Percentiles rank a stretch among this genome's conserved stretches.
phyloP scores from a whole-genome alignment of 2,888 invertebrate genomes.

The Elysia crispata region DNA sequence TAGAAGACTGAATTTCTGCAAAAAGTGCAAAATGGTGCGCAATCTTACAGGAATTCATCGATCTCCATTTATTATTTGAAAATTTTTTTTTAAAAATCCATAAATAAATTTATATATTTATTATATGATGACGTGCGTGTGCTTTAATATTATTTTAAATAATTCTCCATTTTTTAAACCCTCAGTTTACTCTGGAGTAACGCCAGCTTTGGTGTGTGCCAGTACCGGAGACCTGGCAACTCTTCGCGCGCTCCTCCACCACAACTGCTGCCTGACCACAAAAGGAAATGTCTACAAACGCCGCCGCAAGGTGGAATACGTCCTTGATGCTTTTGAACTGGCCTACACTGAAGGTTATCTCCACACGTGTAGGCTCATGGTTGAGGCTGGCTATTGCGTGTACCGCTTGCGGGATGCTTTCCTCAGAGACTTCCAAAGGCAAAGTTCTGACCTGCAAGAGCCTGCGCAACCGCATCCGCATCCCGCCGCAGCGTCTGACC shows the following conservation, averaged over 20 bases:
- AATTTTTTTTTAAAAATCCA: neutral
- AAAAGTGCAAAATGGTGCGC: too few relatives aligned
- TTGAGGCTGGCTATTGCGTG: constrained; percentile 58
- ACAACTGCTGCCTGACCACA: constrained; percentile 57
- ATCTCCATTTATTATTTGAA: too few relatives aligned
- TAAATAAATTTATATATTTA: neutral
- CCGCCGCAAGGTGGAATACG: constrained; percentile 57
- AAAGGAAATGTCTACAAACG: constrained; percentile 57
- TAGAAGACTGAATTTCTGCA: too few relatives aligned
- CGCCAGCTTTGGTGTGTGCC: constrained; percentile 62
- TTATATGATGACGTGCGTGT: neutral
- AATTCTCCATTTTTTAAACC: constrained; percentile 29
- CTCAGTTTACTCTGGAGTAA: constrained; percentile 64
- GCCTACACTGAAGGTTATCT: constrained; percentile 61
- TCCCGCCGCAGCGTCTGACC: neutral
- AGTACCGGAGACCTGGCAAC: constrained; percentile 59
- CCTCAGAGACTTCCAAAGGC: neutral
- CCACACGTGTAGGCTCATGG: constrained; percentile 59
- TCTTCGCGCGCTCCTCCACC: constrained; percentile 57
- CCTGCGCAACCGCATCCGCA: too few relatives aligned
- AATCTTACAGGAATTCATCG: too few relatives aligned
- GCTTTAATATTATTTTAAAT: neutral
- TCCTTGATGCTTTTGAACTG: constrained; percentile 62
- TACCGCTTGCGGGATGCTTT: constrained; percentile 23
- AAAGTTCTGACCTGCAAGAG: too few relatives aligned